phyloP scores from a whole-genome alignment of 2,888 invertebrate species.

The Leptopilina syphax region DNA sequence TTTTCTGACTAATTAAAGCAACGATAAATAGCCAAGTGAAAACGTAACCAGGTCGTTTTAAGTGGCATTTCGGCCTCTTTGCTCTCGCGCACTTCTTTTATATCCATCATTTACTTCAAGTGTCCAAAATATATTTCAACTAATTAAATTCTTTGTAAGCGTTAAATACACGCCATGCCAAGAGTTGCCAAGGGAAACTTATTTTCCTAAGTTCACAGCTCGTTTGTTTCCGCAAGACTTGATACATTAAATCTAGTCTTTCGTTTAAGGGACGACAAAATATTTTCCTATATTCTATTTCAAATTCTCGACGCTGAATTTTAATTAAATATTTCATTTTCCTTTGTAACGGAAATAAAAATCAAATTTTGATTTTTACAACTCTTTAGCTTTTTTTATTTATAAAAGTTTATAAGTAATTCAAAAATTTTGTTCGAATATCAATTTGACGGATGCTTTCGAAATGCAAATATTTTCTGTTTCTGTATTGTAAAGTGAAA shows the following conservation, averaged over 20 bases:
- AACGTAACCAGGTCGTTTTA: constrained; percentile 25
- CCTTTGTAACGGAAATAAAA: no score
- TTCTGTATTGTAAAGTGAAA: no score
- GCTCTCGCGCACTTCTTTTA: constrained; percentile 8
- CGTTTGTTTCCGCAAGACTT: constrained; percentile 9
- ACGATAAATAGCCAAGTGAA: constrained; percentile 30
- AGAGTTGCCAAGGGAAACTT: constrained; percentile 24
- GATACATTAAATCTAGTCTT: background rate
- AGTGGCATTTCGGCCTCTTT: constrained; percentile 5
- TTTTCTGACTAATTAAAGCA: constrained; percentile 24
- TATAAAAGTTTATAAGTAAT: no score
- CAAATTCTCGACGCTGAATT: no score
- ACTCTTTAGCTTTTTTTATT: no score
- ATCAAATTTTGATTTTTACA: no score
- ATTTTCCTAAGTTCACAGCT: constrained; percentile 29
- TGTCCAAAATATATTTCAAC: constrained; percentile 18
- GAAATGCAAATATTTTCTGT: no score
- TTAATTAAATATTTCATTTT: no score
- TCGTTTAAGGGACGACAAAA: no score
- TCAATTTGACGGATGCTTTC: no score
- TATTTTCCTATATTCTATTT: no score
- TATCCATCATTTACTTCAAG: constrained; percentile 25
- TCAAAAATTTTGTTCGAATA: no score
- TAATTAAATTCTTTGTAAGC: constrained; percentile 38
- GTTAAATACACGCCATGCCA: constrained; percentile 10